These are phyloP conservation scores for Tychaedon coryphoeus DNA, from an alignment of 2,113 vertebrate species.

Conservation along the genomic window DNA sequence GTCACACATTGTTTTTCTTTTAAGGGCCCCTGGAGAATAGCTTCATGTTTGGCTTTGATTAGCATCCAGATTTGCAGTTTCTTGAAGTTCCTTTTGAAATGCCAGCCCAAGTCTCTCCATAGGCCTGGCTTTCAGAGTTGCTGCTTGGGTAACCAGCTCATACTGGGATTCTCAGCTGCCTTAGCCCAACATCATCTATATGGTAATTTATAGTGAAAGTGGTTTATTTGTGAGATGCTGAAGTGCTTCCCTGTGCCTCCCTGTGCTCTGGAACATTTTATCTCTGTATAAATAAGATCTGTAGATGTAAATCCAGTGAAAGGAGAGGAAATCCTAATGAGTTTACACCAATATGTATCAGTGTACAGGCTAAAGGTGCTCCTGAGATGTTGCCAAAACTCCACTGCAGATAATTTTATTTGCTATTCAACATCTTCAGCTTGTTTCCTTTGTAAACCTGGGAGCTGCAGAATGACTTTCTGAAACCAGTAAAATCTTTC, in stretches of 20 bases:
- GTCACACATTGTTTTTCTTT: background rate
- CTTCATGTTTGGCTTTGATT: constrained; percentile 8
- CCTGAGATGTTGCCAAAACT: background rate
- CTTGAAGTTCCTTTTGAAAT: constrained; percentile 18
- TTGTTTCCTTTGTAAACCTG: background rate
- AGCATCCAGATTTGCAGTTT: background rate
- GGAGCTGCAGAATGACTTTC: constrained; percentile 6
- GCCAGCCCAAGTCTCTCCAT: background rate
- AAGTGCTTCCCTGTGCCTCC: background rate
- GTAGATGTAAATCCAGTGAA: background rate
- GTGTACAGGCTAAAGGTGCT: background rate
- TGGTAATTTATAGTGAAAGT: background rate
- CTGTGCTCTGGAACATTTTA: background rate
- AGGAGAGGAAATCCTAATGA: background rate
- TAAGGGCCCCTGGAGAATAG: background rate
- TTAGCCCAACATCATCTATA: background rate
- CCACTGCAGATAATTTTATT: background rate
- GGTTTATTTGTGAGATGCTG: background rate
- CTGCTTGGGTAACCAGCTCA: background rate
- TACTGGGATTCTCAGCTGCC: background rate
- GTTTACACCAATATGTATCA: background rate
- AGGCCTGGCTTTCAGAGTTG: background rate
- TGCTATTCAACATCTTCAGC: background rate
- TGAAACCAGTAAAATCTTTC: constrained; percentile 30
- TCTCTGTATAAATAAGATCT: background rate